A percentile compares a stretch with the other conserved stretches of the same genome.
Evolutionary conservation across 2,797 vertebrate species (phyloP).

Genomic region (Acanthornis magna): DNA sequence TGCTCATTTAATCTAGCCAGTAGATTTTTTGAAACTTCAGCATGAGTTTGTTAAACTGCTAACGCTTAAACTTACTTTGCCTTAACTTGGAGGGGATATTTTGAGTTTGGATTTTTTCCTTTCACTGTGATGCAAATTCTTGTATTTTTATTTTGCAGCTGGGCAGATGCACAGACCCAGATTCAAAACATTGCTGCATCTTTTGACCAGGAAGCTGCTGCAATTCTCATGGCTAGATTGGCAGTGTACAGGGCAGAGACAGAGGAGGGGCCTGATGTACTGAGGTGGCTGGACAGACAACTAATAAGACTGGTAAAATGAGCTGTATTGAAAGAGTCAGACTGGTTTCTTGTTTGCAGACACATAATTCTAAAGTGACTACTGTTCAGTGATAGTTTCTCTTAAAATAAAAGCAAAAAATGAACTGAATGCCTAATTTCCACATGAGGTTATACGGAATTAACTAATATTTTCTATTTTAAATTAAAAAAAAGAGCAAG

Average conservation of each 20-base stretch:
- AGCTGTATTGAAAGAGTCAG: neutral
- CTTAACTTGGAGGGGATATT: neutral
- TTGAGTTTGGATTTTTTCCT: neutral
- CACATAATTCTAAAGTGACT: neutral
- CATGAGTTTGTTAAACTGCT: neutral
- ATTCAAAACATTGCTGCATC: conserved; percentile 95
- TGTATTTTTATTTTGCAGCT: conserved; percentile 77
- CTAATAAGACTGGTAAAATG: conserved; percentile 90
- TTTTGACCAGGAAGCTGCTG: conserved; percentile 95
- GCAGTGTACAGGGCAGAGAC: conserved; percentile 93
- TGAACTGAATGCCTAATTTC: neutral
- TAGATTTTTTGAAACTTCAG: neutral
- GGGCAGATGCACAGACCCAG: conserved; percentile 96
- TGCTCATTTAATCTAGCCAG: neutral
- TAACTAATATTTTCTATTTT: neutral
- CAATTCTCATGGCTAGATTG: conserved; percentile 94
- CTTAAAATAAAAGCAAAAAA: neutral
- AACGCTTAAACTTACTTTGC: neutral
- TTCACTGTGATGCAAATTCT: neutral
- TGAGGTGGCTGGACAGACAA: conserved; percentile 95
- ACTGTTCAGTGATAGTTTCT: neutral
- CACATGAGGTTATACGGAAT: neutral
- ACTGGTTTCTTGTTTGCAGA: neutral
- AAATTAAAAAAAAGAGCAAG: neutral
- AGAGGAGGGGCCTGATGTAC: conserved; percentile 95